phyloP scores from a whole-genome alignment of 2,888 invertebrate genomes.

The Phoronis australis region DNA sequence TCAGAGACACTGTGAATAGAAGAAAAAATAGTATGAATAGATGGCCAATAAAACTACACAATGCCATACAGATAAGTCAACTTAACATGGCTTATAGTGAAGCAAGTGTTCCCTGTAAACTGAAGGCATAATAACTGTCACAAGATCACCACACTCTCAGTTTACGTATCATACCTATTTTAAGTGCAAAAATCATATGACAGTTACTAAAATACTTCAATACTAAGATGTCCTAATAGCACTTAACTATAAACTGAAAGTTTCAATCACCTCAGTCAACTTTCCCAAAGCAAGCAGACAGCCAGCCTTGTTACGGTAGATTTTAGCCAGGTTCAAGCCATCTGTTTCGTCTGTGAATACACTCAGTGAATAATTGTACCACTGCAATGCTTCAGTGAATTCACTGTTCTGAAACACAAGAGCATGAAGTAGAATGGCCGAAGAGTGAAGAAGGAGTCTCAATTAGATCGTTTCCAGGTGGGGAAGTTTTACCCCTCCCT shows the following conservation, averaged over 20 bases:
- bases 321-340: slow-evolving; percentile 36
- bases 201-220: too few species aligned
- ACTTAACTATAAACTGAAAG: too few species aligned
- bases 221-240: too few species aligned
- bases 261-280: slow-evolving; percentile 31
- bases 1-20: too few species aligned
- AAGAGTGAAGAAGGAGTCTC: background rate
- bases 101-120: too few species aligned
- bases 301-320: slow-evolving; percentile 42
- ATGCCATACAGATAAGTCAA: too few species aligned
- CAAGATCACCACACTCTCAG: background rate
- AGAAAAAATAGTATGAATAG: too few species aligned
- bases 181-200: too few species aligned
- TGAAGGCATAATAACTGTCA: background rate
- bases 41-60: too few species aligned
- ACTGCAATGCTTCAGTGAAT: slow-evolving; percentile 30
- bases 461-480: too few species aligned
- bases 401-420: slow-evolving; percentile 23
- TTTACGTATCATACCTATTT: too few species aligned
- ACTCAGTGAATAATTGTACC: slow-evolving; percentile 46
- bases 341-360: slow-evolving; percentile 25
- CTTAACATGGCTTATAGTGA: too few species aligned
- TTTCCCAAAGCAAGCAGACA: slow-evolving; percentile 31
- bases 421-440: background rate
- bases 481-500: background rate